Percentiles rank a stretch among this genome's conserved stretches.
These are phyloP conservation scores for Scophthalmus maximus DNA, from an alignment of 2,113 vertebrate species.

Conservation along the genomic window DNA sequence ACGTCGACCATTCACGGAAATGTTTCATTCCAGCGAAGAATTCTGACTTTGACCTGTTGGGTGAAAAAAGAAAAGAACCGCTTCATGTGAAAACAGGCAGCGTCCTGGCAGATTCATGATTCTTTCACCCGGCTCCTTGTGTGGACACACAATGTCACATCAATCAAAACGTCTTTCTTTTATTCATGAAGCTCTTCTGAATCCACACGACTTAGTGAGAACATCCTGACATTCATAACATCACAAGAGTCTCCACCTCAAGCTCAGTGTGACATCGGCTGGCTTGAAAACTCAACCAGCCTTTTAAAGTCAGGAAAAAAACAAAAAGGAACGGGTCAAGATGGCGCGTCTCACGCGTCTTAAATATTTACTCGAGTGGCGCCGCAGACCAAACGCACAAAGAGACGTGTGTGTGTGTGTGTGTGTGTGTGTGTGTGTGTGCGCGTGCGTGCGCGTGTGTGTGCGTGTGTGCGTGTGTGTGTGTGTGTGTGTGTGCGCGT, in stretches of 20 bases:
- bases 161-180: too few species aligned
- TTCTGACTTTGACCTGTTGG: not conserved
- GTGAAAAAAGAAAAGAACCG: not conserved
- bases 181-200: not conserved
- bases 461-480: too few species aligned
- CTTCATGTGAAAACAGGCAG: not conserved
- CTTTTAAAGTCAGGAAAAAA: slow-evolving; percentile 20
- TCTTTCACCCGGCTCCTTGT: too few species aligned
- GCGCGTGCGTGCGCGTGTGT: too few species aligned
- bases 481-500: too few species aligned
- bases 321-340: slow-evolving; percentile 6
- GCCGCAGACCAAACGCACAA: slow-evolving; percentile 53
- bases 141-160: too few species aligned
- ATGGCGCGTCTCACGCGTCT: slow-evolving; percentile 47
- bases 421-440: too few species aligned
- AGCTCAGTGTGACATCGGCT: not conserved
- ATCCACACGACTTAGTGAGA: too few species aligned
- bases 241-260: too few species aligned
- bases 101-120: not conserved
- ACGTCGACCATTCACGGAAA: slow-evolving; percentile 12
- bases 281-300: too few species aligned
- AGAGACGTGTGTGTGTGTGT: slow-evolving; percentile 52
- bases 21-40: not conserved
- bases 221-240: too few species aligned
- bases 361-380: slow-evolving; percentile 68